Conservation (phyloP, 2,113 vertebrate genomes). For the Bufo gargarizans region DNA sequence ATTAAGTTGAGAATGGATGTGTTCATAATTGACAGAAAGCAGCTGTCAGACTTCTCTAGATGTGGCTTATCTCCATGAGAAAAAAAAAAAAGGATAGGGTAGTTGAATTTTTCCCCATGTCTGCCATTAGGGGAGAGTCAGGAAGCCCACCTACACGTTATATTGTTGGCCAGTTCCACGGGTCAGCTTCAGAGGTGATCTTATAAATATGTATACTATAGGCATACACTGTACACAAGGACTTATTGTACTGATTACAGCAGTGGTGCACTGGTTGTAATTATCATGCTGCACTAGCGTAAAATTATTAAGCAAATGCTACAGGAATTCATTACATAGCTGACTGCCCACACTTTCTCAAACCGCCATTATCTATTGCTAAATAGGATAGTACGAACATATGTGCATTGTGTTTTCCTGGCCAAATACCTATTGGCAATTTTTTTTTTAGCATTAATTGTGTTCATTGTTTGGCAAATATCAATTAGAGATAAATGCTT, state of each 20-base stretch:
- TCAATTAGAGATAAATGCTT: constrained; percentile 23
- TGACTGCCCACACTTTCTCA: constrained; percentile 35
- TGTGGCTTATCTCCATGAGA: no score
- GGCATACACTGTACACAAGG: neutral
- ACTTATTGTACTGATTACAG: neutral
- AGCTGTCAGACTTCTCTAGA: no score
- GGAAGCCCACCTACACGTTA: no score
- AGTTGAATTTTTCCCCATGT: no score
- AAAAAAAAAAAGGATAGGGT: no score
- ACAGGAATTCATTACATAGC: constrained; percentile 38
- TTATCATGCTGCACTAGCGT: constrained; percentile 2
- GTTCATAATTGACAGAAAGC: no score
- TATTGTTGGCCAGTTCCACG: no score
- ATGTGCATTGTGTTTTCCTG: constrained; percentile 41
- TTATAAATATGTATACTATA: no score
- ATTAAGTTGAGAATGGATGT: no score
- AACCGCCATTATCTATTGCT: constrained; percentile 30
- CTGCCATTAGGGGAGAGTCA: no score
- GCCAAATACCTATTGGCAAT: constrained; percentile 53
- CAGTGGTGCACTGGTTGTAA: neutral
- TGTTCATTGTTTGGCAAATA: constrained; percentile 36
- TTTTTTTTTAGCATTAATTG: constrained; percentile 45
- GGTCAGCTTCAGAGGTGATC: no score
- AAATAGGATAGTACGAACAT: constrained; percentile 29
- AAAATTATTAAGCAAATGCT: constrained; percentile 39